Conservation (phyloP, 2,797 vertebrate species). For the Acridotheres tristis region DNA sequence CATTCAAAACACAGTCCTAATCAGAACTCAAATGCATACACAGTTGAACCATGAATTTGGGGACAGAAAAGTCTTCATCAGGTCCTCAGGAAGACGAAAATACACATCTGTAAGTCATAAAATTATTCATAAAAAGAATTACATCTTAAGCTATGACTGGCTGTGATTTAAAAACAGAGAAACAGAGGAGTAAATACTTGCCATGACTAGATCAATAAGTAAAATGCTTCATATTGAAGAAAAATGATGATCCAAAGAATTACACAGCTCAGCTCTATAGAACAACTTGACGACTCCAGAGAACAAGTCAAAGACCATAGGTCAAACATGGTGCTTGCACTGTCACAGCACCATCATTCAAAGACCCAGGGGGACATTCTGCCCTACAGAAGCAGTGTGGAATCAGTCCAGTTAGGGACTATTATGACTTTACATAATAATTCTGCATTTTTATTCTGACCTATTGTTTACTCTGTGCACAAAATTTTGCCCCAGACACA, state of each 20-base stretch:
- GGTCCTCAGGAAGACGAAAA: background rate
- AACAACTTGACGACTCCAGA: rapidly evolving
- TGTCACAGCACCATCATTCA: background rate
- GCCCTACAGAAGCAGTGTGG: background rate
- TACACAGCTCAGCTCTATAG: background rate
- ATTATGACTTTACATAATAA: background rate
- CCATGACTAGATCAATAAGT: background rate
- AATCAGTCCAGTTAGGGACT: background rate
- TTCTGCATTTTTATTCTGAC: background rate
- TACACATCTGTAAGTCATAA: background rate
- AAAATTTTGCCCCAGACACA: background rate
- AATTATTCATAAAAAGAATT: background rate
- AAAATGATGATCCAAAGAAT: background rate
- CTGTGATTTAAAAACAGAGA: background rate
- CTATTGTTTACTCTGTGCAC: background rate
- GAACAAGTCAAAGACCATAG: background rate
- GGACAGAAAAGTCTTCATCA: background rate
- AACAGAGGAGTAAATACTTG: background rate
- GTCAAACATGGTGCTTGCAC: background rate
- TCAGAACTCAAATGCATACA: background rate
- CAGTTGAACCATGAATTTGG: background rate
- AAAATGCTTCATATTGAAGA: background rate
- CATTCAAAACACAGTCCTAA: background rate
- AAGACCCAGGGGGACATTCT: background rate
- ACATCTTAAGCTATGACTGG: background rate